Base-by-base conservation (phyloP, 2,797 vertebrate genomes). In the Halcyon smyrnensis region DNA sequence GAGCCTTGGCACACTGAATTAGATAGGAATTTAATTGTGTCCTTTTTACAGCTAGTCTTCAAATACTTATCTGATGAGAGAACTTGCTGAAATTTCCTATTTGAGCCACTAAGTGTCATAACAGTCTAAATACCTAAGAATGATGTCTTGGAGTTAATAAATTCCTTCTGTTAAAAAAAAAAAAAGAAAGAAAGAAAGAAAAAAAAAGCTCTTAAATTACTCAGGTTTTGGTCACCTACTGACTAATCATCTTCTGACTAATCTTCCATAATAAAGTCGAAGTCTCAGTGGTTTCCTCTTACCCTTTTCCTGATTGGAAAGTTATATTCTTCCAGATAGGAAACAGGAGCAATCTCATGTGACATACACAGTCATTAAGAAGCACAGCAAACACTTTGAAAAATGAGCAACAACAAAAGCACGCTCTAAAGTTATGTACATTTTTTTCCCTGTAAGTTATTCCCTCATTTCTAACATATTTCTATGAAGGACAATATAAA, bases 21-120 rank as follows among this genome's bases (percentile, higher is more conserved):
- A 91, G 91, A 89, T 67, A 82, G 78, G 23, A 87, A 84, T 93
- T 56, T 82, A 54, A 46, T 2, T 74, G 51, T 36, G n/a, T 71
- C 53, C 15, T 37, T 92, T 85, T 64, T 71, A 90, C 62, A 65
- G 36, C 62, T 91, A 30, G 41, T 81, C 68, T 45, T 87, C 76
- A 96, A 82, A 94, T 91, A 65, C n/a, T 92, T 93, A 64, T 78
- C 37, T 84, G 78, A 81, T 96, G 93, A 96, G 39, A 71, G 7
- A 94, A 85, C 25, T 57, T 4, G 0, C 6, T 89, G 71, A 93
- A 87, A 89, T 89, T 91, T 89, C 62, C 41, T 57, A 70, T 84
- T 81, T 1, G 4, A 95, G 32, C 30, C 4, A 0, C 88, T 68
- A 83, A 89, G 50, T 50, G 34, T 91, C 91, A 80, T 80, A 85